Conservation (phyloP, 1,140 invertebrate genomes). For the Heliconius melpomene region DNA sequence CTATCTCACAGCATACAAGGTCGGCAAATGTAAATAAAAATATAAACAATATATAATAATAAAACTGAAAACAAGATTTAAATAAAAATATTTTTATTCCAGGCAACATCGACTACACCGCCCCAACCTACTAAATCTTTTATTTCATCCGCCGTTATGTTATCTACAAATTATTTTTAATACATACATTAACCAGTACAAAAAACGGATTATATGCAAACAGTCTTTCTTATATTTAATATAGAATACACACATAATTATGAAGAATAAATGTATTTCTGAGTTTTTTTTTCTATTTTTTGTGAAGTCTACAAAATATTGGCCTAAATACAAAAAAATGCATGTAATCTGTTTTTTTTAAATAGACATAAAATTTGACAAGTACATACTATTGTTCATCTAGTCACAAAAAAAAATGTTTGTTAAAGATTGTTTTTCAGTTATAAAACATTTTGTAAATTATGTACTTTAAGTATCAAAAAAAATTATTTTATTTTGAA, state of each 20-base stretch:
- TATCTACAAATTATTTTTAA: slow-evolving; percentile 8
- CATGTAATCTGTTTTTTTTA: neutral
- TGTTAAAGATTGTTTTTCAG: neutral
- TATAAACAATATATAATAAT: too few relatives aligned
- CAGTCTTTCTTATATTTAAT: neutral
- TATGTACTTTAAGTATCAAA: slow-evolving; percentile 1
- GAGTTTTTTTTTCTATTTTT: neutral
- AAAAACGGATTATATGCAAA: slow-evolving; percentile 3
- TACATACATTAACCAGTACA: neutral
- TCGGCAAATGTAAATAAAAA: too few relatives aligned
- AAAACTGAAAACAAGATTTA: too few relatives aligned
- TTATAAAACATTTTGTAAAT: neutral
- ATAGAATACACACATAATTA: neutral
- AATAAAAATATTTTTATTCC: slow-evolving; percentile 42
- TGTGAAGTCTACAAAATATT: neutral
- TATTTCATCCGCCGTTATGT: neutral
- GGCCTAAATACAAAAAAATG: neutral
- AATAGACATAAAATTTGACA: neutral
- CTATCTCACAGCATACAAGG: too few relatives aligned
- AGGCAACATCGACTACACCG: slow-evolving; percentile 75
- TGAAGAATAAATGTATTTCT: neutral
- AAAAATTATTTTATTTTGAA: neutral
- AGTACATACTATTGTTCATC: slow-evolving; percentile 1
- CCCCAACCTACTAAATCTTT: slow-evolving; percentile 65
- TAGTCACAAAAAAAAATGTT: neutral